Percentiles rank a stretch among this genome's conserved stretches.
Conservation (phyloP, 2,888 invertebrate genomes). For the Drosophila limbata region DNA sequence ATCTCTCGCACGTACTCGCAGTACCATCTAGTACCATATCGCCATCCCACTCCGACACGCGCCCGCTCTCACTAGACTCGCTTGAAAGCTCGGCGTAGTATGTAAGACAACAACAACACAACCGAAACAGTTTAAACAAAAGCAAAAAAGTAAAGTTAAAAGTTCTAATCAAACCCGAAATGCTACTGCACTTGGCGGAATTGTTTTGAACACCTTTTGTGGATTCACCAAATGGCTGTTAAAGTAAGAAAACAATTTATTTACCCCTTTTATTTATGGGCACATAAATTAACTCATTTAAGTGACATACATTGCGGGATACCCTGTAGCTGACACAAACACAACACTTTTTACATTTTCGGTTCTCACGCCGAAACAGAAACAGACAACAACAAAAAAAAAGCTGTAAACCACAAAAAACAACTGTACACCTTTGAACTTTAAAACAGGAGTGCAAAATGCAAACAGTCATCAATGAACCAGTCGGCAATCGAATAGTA, state of each 20-base stretch:
- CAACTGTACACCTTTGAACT: conserved; percentile 70
- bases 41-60: conserved; percentile 56
- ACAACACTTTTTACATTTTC: conserved; percentile 35
- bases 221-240: conserved; percentile 75
- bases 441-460: conserved; percentile 77
- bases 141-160: conserved; percentile 6
- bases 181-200: conserved; percentile 58
- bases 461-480: conserved; percentile 76
- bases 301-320: conserved; percentile 19
- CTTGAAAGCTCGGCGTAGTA: conserved; percentile 65
- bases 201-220: conserved; percentile 58
- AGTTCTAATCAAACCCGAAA: conserved; percentile 43
- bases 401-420: conserved; percentile 19
- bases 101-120: conserved; percentile 22
- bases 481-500: conserved; percentile 35
- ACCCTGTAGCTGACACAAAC: background rate
- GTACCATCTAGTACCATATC: conserved; percentile 36
- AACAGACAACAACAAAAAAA: background rate
- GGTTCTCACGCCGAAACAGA: conserved; percentile 69
- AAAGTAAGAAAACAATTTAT: conserved; percentile 61
- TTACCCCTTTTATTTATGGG: conserved; percentile 29
- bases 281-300: conserved; percentile 39
- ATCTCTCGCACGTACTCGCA: conserved; percentile 20
- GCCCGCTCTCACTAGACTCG: conserved; percentile 25
- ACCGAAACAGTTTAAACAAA: conserved; percentile 15